A percentile compares a stretch with the other conserved stretches of the same genome.
These are phyloP conservation scores for Campylorhamphus procurvoides DNA, from an alignment of 2,113 vertebrate species.

Conservation along the genomic window DNA sequence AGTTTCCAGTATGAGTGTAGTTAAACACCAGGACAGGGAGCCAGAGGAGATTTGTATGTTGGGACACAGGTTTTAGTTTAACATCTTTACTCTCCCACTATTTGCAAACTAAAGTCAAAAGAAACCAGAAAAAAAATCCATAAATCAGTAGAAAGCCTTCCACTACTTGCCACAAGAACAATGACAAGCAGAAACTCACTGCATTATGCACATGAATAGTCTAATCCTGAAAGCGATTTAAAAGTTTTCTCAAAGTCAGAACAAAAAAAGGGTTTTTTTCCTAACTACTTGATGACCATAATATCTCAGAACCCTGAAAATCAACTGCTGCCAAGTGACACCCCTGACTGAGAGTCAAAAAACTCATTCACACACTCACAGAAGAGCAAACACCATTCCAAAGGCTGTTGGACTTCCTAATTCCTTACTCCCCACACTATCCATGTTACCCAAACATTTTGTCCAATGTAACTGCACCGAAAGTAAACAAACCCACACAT, in stretches of 20 bases:
- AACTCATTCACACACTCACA: not conserved
- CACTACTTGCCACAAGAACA: not conserved
- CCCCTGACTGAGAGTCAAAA: not conserved
- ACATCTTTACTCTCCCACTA: not conserved
- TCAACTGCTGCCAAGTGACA: not conserved
- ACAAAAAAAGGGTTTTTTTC: not conserved
- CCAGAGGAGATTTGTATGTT: not conserved
- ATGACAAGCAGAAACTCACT: not conserved
- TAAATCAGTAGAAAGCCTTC: not conserved
- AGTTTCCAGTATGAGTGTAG: not conserved
- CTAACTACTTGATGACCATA: not conserved
- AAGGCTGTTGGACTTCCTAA: not conserved
- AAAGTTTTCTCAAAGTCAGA: not conserved
- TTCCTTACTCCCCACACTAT: not conserved
- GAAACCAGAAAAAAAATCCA: not conserved
- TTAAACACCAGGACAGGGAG: not conserved
- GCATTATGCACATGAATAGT: not conserved
- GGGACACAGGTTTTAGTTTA: not conserved
- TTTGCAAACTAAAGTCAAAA: not conserved
- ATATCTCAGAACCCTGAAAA: not conserved
- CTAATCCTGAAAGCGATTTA: not conserved
- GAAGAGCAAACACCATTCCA: not conserved
- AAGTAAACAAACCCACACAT: not conserved
- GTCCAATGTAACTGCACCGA: not conserved
- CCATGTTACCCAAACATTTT: not conserved